Evolutionary conservation across 1,140 invertebrate species (phyloP), one percentile per base, ranked within the genome.

Genomic region (Drosophila hydei): DNA sequence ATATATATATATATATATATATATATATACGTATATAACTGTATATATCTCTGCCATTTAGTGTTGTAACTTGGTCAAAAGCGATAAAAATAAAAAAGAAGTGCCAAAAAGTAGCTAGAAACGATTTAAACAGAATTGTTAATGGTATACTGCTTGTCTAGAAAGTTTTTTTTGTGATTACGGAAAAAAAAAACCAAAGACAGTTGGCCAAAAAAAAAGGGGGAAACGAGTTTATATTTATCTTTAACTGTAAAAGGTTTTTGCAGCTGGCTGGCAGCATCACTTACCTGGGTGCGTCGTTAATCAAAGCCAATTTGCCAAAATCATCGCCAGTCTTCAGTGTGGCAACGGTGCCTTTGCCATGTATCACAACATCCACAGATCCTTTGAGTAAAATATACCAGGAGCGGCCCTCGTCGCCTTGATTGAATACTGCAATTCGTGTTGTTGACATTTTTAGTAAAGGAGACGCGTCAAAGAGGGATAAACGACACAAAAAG

Each of bases 321-420:
- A 97, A 97, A 92, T 97, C 97, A 92, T 97, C 97, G 60, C 96
- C 96, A 92, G 97, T 96, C 80, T 96, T 95, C 9, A 97, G 92
- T 23, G 95, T 95, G 69, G 95, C 96, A 11, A 97, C 97, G 9
- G 95, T 94, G 27, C 96, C 96, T 93, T 97, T 97, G 52, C 96
- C 96, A 90, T 96, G 95, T 79, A 97, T 97, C 36, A 96, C 95
- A 48, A 97, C 96, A 91, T 97, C 96, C 4, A 97, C 96, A 0
- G 96, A 96, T 12, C 96, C 96, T 79, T 95, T 94, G 25, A 97
- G 93, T 67, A 97, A 95, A 40, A 97, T 96, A 92, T 97, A 97
- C 97, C 97, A 97, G 19, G 95, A 96, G 71, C 95, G 94, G n/a
- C 96, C 97, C 91, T 96, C 95, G 89, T 97, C 96, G 42, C 97